These are phyloP conservation scores for Ginglymostoma cirratum DNA, from an alignment of 2,113 vertebrate genomes.

Conservation along the genomic window DNA sequence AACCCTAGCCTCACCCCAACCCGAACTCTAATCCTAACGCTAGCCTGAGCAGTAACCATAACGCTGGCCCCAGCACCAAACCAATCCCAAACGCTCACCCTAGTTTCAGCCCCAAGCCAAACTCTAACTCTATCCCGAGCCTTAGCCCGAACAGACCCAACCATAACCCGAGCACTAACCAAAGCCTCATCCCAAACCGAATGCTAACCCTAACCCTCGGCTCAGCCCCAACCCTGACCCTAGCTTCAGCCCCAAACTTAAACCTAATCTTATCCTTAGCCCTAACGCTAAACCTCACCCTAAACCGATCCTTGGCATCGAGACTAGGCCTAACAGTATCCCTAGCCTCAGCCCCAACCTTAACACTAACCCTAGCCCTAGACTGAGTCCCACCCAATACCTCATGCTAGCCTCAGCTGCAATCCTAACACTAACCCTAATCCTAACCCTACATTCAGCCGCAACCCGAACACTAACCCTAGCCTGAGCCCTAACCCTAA, in stretches of 20 bases:
- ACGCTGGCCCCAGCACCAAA: slow-evolving; percentile 38
- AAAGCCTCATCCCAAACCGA: slow-evolving; percentile 39
- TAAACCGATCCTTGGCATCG: no score
- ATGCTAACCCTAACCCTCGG: slow-evolving; percentile 39
- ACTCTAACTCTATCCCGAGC: slow-evolving; percentile 39
- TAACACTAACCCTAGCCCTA: background rate
- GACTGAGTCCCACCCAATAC: no score
- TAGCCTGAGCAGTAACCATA: no score
- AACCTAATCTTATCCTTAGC: slow-evolving; percentile 36
- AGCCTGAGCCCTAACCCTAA: no score
- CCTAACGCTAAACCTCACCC: slow-evolving; percentile 36
- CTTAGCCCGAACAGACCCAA: no score
- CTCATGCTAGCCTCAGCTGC: background rate
- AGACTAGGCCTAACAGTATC: background rate
- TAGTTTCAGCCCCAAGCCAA: slow-evolving; percentile 39
- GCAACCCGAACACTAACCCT: no score
- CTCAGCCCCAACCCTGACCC: no score
- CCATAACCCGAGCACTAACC: no score
- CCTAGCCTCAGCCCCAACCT: background rate
- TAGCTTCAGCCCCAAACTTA: no score
- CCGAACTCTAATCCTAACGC: slow-evolving; percentile 35
- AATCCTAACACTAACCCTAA: slow-evolving; percentile 37
- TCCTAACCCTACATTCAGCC: no score
- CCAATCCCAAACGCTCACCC: slow-evolving; percentile 38
- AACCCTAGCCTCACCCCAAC: no score